A percentile compares a stretch with the other conserved stretches of the same genome.
Evolutionary conservation across 2,888 invertebrate species (phyloP).

Genomic region (Himalopsyche tibetana): DNA sequence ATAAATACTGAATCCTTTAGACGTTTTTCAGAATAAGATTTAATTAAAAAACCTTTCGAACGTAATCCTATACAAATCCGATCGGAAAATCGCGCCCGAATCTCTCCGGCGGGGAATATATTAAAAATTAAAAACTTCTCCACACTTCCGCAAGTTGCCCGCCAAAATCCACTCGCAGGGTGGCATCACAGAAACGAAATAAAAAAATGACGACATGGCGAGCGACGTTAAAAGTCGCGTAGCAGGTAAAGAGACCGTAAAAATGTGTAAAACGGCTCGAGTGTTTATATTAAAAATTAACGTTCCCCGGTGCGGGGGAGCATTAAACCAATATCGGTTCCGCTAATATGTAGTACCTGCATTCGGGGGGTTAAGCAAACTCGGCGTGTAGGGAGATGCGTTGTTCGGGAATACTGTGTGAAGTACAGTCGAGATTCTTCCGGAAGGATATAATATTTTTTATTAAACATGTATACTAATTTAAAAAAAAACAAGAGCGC

Average conservation of each 20-base stretch:
- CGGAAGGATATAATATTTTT: background rate
- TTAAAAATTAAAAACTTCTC: constrained; percentile 63
- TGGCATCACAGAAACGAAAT: constrained; percentile 45
- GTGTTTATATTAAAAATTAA: constrained; percentile 66
- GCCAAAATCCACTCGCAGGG: constrained; percentile 28
- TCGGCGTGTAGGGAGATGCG: background rate
- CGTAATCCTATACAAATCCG: background rate
- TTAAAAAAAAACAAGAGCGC: too few species aligned
- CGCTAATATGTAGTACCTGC: background rate
- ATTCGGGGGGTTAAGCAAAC: constrained; percentile 41
- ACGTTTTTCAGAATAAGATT: too few species aligned
- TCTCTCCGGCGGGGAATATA: constrained; percentile 58
- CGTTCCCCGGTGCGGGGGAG: constrained; percentile 60
- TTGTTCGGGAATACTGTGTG: background rate
- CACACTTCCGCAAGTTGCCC: constrained; percentile 51
- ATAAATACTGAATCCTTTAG: too few species aligned
- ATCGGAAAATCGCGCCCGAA: background rate
- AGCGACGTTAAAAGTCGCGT: constrained; percentile 22
- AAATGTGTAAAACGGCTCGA: constrained; percentile 62
- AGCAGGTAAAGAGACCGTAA: constrained; percentile 57
- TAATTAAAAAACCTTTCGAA: too few species aligned
- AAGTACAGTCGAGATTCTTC: background rate
- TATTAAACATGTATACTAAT: too few species aligned
- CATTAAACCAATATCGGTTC: constrained; percentile 65
- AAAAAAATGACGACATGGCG: constrained; percentile 50